A percentile compares a stretch with the other conserved stretches of the same genome.
These are phyloP conservation scores for Colossoma macropomum DNA, from an alignment of 2,113 vertebrate species.

Conservation along the genomic window DNA sequence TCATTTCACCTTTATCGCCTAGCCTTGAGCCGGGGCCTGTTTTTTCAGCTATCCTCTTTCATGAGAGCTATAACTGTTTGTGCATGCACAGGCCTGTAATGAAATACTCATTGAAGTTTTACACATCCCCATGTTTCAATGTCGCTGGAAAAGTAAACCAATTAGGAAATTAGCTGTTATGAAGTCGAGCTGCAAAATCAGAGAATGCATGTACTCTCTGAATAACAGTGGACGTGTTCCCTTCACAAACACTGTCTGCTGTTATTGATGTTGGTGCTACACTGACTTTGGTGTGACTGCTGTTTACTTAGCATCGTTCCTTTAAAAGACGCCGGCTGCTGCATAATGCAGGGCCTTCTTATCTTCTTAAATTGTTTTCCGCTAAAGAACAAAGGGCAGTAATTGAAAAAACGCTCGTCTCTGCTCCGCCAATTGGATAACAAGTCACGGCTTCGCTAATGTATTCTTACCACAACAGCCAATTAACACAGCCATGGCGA, in stretches of 20 bases:
- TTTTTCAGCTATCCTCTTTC: no score
- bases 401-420: slow-evolving; percentile 48
- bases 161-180: background rate
- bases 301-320: slow-evolving; percentile 26
- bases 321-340: slow-evolving; percentile 9
- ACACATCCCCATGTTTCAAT: background rate
- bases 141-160: no score
- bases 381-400: slow-evolving; percentile 29
- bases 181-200: background rate
- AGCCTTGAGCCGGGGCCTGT: no score
- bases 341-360: slow-evolving; percentile 29
- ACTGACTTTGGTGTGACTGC: background rate
- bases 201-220: background rate
- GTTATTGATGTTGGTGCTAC: slow-evolving; percentile 18
- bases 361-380: slow-evolving; percentile 28
- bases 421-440: slow-evolving; percentile 34
- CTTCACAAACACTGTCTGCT: background rate
- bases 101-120: background rate
- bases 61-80: no score
- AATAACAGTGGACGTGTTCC: background rate
- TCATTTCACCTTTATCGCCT: no score
- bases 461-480: slow-evolving; percentile 28
- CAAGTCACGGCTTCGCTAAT: slow-evolving; percentile 20
- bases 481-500: slow-evolving; percentile 20
- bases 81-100: background rate